Evolutionary conservation across 1,140 invertebrate species (phyloP).

Genomic region (Camponotus vicinus): DNA sequence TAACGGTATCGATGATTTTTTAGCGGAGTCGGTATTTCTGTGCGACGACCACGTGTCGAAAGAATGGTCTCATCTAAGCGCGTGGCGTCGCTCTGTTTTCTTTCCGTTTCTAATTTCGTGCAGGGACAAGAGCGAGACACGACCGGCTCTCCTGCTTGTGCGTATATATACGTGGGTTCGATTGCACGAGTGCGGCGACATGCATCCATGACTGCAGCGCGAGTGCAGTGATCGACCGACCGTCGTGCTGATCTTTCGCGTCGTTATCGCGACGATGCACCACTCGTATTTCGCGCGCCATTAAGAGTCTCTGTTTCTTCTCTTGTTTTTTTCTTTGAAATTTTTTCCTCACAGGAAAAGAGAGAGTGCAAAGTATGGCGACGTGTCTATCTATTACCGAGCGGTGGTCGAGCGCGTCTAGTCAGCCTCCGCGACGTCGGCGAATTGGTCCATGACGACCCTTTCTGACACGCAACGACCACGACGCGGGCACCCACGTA

Average conservation of each 20-base stretch:
- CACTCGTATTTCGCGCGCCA: neutral
- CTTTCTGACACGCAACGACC: slow-evolving; percentile 61
- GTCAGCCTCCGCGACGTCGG: neutral
- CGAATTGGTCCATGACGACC: slow-evolving; percentile 60
- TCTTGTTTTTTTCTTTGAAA: neutral
- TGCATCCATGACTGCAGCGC: neutral
- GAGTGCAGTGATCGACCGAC: slow-evolving; percentile 24
- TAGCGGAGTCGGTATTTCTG: slow-evolving; percentile 39
- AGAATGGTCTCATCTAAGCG: slow-evolving; percentile 65
- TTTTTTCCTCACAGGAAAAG: neutral
- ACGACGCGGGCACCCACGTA: slow-evolving; percentile 81
- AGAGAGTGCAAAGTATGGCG: neutral
- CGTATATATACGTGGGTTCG: neutral
- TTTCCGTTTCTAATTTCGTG: slow-evolving; percentile 79
- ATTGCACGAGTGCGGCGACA: slow-evolving; percentile 24
- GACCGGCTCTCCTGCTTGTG: slow-evolving; percentile 12
- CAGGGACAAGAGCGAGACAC: slow-evolving; percentile 55
- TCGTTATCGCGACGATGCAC: neutral
- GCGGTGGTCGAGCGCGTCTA: slow-evolving; percentile 5
- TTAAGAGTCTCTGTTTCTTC: neutral
- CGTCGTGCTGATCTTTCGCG: slow-evolving; percentile 25
- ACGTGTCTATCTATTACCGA: neutral
- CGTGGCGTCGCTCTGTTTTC: slow-evolving; percentile 75
- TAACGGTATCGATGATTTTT: neutral
- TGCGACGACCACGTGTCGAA: slow-evolving; percentile 15